Evolutionary conservation across 2,888 invertebrate genomes (phyloP), one percentile per base, ranked within the genome.

Genomic region (Stenurella melanura): DNA sequence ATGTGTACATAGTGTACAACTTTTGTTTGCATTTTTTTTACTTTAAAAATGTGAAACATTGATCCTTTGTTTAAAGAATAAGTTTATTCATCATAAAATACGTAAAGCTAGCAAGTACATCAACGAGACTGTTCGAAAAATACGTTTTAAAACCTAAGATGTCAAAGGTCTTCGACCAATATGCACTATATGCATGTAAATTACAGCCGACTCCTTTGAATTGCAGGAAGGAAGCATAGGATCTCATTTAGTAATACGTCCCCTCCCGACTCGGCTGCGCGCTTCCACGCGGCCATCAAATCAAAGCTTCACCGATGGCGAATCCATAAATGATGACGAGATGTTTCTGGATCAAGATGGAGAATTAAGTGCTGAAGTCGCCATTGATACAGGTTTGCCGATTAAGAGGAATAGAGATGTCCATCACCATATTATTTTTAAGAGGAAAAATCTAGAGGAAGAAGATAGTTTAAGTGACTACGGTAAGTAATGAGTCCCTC

Each of bases 141-240:
- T n/a, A n/a, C n/a, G n/a, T n/a, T n/a, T n/a, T n/a, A n/a, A n/a
- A n/a, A n/a, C n/a, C n/a, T n/a, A n/a, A n/a, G n/a, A n/a, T n/a
- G n/a, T n/a, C n/a, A n/a, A n/a, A n/a, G n/a, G n/a, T n/a, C n/a
- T n/a, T n/a, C n/a, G n/a, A n/a, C n/a, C n/a, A n/a, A n/a, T n/a
- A n/a, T n/a, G n/a, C 2, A 26, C 4, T 26, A 4, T 26, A 26
- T 54, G 54, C 17, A 17, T 5, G 0, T 54, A 54, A 54, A 0
- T 54, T n/a, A 54, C 54, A 34, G 54, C 64, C 26, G 21, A 18
- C 18, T 66, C 54, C 78, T 68, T 58, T 74, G 54, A 15, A 50
- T 84, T 84, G 78, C 92, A 97, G 97, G 96, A 97, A 90, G 97
- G 97, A 83, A 96, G 96, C 84, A 96, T 98, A 82, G 97, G 97